Evolutionary conservation across 2,888 invertebrate genomes (phyloP).

Genomic region (Ormyrus pomaceus): DNA sequence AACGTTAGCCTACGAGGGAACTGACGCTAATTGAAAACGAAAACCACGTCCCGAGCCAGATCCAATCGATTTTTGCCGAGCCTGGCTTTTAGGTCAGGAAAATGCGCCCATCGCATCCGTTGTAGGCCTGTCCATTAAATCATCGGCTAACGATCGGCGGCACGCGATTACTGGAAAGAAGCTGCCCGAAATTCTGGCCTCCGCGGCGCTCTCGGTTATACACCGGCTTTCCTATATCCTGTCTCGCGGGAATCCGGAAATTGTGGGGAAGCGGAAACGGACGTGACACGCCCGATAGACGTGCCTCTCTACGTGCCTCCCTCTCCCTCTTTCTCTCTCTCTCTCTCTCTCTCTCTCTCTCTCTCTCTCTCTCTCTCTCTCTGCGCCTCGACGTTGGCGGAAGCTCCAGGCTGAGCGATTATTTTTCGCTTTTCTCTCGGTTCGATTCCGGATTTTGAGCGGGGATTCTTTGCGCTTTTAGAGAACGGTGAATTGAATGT

Average conservation of each 20-base stretch:
- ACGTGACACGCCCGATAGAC: conserved; percentile 65
- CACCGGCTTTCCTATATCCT: conserved; percentile 19
- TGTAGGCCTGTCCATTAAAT: too few relatives aligned
- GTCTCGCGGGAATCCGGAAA: conserved; percentile 65
- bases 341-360: background rate
- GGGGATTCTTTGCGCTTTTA: too few relatives aligned
- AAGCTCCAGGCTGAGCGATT: background rate
- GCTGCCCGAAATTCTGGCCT: too few relatives aligned
- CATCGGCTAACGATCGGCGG: background rate
- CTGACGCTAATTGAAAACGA: too few relatives aligned
- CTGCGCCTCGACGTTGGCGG: background rate
- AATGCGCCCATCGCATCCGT: too few relatives aligned
- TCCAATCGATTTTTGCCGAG: too few relatives aligned
- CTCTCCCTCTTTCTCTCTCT: background rate
- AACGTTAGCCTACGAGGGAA: too few relatives aligned
- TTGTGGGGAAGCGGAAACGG: conserved; percentile 68
- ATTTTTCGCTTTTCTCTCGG: background rate
- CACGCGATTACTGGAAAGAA: conserved; percentile 9
- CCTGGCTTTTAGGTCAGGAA: too few relatives aligned
- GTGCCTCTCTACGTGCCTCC: conserved; percentile 3
- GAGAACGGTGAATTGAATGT: too few relatives aligned
- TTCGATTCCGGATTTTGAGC: too few relatives aligned
- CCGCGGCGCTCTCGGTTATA: background rate
- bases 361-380: background rate
- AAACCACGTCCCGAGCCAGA: too few relatives aligned